Conservation (phyloP, 2,888 invertebrate genomes). For the Lycophotia porphyrea region DNA sequence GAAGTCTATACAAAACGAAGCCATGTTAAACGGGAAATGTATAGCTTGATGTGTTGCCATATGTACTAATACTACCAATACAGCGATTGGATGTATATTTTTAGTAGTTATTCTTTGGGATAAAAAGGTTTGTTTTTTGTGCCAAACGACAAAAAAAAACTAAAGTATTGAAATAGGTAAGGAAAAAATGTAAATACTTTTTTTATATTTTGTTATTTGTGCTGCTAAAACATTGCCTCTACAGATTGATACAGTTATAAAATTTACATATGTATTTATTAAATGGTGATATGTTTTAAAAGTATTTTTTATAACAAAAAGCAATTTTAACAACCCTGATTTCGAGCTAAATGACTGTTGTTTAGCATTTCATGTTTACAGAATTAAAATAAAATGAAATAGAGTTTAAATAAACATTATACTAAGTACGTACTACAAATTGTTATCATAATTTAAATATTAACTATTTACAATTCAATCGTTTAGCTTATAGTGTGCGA, state of each 20-base stretch:
- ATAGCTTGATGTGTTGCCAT: no score
- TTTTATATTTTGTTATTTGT: constrained; percentile 55
- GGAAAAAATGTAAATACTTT: background rate
- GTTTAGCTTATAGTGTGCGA: constrained; percentile 7
- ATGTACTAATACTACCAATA: no score
- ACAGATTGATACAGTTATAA: constrained; percentile 54
- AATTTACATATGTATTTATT: constrained; percentile 16
- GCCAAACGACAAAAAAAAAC: background rate
- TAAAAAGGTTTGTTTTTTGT: background rate
- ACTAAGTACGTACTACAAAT: constrained; percentile 4
- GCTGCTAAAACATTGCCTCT: constrained; percentile 56
- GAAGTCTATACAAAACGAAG: no score
- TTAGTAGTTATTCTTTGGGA: background rate
- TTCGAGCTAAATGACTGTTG: constrained; percentile 45
- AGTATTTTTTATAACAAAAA: constrained; percentile 18
- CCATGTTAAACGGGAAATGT: no score
- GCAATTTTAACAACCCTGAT: constrained; percentile 53
- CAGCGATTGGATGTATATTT: background rate
- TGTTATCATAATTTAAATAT: background rate
- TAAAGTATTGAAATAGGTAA: background rate
- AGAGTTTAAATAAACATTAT: constrained; percentile 15
- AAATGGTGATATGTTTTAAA: constrained; percentile 27
- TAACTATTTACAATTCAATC: constrained; percentile 52
- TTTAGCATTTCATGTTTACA: constrained; percentile 27
- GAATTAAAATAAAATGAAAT: constrained; percentile 1